phyloP scores from a whole-genome alignment of 2,113 vertebrate species.

The Abramis brama region DNA sequence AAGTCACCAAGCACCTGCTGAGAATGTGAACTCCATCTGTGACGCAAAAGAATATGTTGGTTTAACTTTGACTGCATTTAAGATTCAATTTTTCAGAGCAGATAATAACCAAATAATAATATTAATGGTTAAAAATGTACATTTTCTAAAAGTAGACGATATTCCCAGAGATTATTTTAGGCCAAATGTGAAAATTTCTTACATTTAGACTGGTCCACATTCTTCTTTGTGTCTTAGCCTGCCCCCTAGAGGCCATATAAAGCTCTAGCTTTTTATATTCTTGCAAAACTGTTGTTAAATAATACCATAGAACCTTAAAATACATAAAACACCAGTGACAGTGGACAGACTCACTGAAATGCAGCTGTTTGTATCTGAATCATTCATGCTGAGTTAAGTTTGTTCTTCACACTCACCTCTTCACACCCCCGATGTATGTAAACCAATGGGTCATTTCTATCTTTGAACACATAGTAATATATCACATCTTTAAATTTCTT shows the following conservation, averaged over 20 bases:
- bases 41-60: not conserved
- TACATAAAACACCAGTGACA: not conserved
- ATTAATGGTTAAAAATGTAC: not conserved
- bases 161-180: not conserved
- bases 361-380: not conserved
- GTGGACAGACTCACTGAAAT: not conserved
- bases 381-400: not conserved
- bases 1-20: not conserved
- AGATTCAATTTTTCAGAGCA: not conserved
- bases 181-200: not conserved
- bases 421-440: not conserved
- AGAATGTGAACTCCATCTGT: not conserved
- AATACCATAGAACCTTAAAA: not conserved
- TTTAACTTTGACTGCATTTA: too few species aligned
- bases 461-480: not conserved
- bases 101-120: not conserved
- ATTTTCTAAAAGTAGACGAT: not conserved
- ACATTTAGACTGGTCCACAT: not conserved
- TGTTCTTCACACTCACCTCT: not conserved
- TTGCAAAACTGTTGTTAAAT: not conserved
- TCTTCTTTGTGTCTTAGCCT: constrained; percentile 30
- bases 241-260: constrained; percentile 46
- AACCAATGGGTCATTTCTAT: not conserved
- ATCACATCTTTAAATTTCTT: not conserved
- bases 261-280: not conserved